Conservation (phyloP, 2,113 vertebrate species). For the Pyrgilauda ruficollis region DNA sequence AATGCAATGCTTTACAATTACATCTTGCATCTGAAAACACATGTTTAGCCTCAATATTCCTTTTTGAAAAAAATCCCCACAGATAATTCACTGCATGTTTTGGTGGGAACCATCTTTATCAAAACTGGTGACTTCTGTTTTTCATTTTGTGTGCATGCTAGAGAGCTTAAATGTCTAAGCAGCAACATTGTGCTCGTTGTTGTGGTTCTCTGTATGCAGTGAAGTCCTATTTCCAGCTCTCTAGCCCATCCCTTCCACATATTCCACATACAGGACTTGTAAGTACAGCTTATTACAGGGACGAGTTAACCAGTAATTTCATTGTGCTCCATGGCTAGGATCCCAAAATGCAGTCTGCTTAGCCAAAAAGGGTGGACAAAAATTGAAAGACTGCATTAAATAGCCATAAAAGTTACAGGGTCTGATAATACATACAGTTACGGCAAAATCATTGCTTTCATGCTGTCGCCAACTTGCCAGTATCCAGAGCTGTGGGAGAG, state of each 20-base stretch:
- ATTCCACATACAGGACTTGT: constrained; percentile 4
- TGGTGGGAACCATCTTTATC: neutral
- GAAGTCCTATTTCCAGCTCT: constrained; percentile 48
- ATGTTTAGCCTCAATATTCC: neutral
- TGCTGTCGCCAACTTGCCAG: neutral
- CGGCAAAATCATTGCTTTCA: constrained; percentile 33
- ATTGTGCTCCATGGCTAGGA: neutral
- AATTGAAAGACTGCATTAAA: constrained; percentile 13
- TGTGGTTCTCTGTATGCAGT: neutral
- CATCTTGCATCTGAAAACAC: neutral
- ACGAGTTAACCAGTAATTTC: neutral
- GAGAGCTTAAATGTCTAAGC: neutral
- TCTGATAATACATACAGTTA: constrained; percentile 1
- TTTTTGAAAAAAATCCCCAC: neutral
- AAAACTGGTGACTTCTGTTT: neutral
- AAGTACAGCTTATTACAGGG: constrained; percentile 39
- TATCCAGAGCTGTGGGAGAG: neutral
- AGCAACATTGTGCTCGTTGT: neutral
- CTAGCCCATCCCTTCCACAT: constrained; percentile 25
- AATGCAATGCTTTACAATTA: neutral
- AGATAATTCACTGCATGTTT: neutral
- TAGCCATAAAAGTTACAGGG: neutral
- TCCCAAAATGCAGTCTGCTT: neutral
- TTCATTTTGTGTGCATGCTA: neutral
- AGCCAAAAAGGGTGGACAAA: constrained; percentile 24